A percentile compares a stretch with the other conserved stretches of the same genome.
Conservation (phyloP, 2,888 invertebrate species). For the Nipponacmea schrenckii region DNA sequence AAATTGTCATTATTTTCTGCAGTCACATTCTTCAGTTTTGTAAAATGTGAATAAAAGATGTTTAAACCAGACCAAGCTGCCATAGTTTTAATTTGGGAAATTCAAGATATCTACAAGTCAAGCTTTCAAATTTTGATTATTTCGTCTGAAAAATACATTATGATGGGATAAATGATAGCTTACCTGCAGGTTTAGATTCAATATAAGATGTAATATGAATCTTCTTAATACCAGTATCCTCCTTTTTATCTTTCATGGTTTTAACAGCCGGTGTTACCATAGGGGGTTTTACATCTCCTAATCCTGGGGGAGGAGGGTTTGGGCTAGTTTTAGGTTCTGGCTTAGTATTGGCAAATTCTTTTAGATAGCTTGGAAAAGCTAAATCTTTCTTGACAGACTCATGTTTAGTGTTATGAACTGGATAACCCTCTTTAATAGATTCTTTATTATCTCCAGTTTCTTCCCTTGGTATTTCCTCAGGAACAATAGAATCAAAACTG, state of each 20-base stretch:
- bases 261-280: slow-evolving; percentile 22
- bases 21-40: no score
- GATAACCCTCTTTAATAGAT: slow-evolving; percentile 2
- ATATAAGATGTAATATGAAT: slow-evolving; percentile 32
- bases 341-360: slow-evolving; percentile 31
- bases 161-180: slow-evolving; percentile 3
- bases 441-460: slow-evolving; percentile 7
- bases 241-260: slow-evolving; percentile 8
- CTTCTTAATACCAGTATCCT: slow-evolving; percentile 18
- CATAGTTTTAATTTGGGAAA: no score
- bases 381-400: slow-evolving; percentile 36
- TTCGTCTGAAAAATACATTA: no score
- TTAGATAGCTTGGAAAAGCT: slow-evolving; percentile 24
- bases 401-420: slow-evolving; percentile 13
- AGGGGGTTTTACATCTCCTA: slow-evolving; percentile 31
- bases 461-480: slow-evolving; percentile 18
- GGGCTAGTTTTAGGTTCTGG: slow-evolving; percentile 45
- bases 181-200: slow-evolving; percentile 46
- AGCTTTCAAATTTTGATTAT: no score
- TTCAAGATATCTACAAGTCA: no score
- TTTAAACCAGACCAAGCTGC: no score
- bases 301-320: slow-evolving; percentile 45
- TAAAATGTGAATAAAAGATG: no score
- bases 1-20: no score
- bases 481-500: background rate